Conservation (phyloP, 2,888 invertebrate genomes). For the Pammene fasciana region DNA sequence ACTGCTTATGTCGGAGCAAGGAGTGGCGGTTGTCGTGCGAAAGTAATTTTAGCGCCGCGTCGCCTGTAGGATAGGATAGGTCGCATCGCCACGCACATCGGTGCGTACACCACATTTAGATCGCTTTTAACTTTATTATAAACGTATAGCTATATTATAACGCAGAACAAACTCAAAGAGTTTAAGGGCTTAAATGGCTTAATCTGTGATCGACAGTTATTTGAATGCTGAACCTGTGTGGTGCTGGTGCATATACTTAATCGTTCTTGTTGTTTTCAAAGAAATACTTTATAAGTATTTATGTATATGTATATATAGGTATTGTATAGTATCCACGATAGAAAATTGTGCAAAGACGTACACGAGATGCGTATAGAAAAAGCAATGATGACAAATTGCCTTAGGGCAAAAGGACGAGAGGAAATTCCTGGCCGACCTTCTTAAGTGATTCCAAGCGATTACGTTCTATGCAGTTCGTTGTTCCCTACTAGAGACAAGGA, state of each 20-base stretch:
- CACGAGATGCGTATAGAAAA: background rate
- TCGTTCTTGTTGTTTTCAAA: no score
- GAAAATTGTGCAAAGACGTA: background rate
- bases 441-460: slow-evolving; percentile 6
- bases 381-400: slow-evolving; percentile 7
- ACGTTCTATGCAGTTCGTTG: slow-evolving; percentile 6
- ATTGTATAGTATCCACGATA: background rate
- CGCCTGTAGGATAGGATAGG: slow-evolving; percentile 43
- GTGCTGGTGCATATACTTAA: no score
- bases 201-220: no score
- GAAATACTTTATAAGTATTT: background rate
- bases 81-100: slow-evolving; percentile 40
- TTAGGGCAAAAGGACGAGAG: background rate
- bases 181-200: no score
- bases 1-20: slow-evolving; percentile 53
- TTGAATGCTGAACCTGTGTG: no score
- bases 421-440: background rate
- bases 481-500: no score
- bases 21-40: slow-evolving; percentile 66
- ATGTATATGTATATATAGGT: no score
- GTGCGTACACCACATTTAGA: slow-evolving; percentile 38
- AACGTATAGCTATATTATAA: background rate
- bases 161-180: no score
- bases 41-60: slow-evolving; percentile 63
- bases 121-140: slow-evolving; percentile 25